Base-by-base conservation (phyloP, 2,888 invertebrate species). In the Sympetrum striolatum region DNA sequence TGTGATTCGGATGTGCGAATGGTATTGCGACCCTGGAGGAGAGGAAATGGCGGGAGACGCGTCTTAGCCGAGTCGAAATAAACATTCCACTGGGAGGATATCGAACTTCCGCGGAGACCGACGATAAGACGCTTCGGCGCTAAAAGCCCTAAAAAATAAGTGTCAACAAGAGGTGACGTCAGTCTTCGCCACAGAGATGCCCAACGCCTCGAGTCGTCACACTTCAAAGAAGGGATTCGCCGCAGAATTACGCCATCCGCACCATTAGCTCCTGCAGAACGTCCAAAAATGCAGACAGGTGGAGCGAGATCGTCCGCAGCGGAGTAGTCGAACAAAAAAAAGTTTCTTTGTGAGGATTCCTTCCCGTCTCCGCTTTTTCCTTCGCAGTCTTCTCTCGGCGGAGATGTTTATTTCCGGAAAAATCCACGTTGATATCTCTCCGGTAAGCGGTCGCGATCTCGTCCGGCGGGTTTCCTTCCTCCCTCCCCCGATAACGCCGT, bases 1-100 rank as follows among this genome's bases (percentile, higher is more conserved):
- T 86, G 86, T 86, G 86, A 86, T 86, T 86, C n/a, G 86, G 86
- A 86, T 60, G 86, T 60, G 86, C 86, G 37, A 86, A 86, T 64
- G 73, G 86, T 86, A 86, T 86, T 86, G 60, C 60, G 60, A 35
- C 86, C 86, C 86, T 31, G 58, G 37, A 6, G 80, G 2, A 18
- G 80, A 37, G 80, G 80, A 39, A 22, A 15, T 35, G 37, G 80
- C 14, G 37, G 37, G 80, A 80, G 22, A 80, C 39, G 44, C 44
- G 44, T 44, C 44, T 44, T 10, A 10, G 10, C 44, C 0, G 86
- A 8, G 58, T 31, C n/a, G 86, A n/a, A 25, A 37, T 44, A 73
- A 73, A 73, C 25, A 31, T 31, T 73, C 73, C 31, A 31, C 73
- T 14, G 64, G n/a, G 64, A 22, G 64, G 22, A 22, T 22, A 64